Conservation (phyloP, 2,888 invertebrate species). For the Pyralis farinalis region DNA sequence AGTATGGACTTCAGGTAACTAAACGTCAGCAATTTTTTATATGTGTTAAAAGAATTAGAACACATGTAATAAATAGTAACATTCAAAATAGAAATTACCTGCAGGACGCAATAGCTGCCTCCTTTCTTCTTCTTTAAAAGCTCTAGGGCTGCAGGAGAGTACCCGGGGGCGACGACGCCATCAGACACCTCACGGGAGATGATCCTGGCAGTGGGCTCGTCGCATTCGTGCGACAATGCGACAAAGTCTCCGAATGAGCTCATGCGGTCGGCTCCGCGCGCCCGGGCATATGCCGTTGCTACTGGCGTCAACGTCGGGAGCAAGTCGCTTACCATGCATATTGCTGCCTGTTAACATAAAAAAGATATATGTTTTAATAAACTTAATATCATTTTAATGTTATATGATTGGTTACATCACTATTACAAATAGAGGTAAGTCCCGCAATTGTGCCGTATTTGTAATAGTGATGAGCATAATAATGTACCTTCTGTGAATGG, state of each 20-base stretch:
- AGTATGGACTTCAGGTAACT: too few relatives aligned
- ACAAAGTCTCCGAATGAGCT: constrained; percentile 99
- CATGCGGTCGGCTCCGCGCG: constrained; percentile 99
- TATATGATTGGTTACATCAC: too few relatives aligned
- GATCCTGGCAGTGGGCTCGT: constrained; percentile 93
- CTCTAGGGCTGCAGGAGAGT: constrained; percentile 89
- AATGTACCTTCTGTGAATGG: too few relatives aligned
- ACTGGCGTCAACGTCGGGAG: constrained; percentile 87
- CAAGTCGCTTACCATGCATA: constrained; percentile 97
- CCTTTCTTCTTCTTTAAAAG: constrained; percentile 96
- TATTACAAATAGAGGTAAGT: too few relatives aligned
- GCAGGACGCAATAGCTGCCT: constrained; percentile 93
- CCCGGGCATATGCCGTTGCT: constrained; percentile 96
- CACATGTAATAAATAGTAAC: too few relatives aligned
- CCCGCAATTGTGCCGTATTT: too few relatives aligned
- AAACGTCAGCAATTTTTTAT: too few relatives aligned
- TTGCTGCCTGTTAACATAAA: constrained; percentile 82
- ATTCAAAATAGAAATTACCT: too few relatives aligned
- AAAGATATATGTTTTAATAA: too few relatives aligned
- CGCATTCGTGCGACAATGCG: constrained; percentile 95
- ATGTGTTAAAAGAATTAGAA: too few relatives aligned
- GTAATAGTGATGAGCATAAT: too few relatives aligned
- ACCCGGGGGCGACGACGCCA: constrained; percentile 98
- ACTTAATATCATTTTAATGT: too few relatives aligned
- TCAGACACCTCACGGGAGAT: constrained; percentile 97